A percentile compares a stretch with the other conserved stretches of the same genome.
These are phyloP conservation scores for Bruchidius siliquastri DNA, from an alignment of 2,888 invertebrate species.

Conservation along the genomic window DNA sequence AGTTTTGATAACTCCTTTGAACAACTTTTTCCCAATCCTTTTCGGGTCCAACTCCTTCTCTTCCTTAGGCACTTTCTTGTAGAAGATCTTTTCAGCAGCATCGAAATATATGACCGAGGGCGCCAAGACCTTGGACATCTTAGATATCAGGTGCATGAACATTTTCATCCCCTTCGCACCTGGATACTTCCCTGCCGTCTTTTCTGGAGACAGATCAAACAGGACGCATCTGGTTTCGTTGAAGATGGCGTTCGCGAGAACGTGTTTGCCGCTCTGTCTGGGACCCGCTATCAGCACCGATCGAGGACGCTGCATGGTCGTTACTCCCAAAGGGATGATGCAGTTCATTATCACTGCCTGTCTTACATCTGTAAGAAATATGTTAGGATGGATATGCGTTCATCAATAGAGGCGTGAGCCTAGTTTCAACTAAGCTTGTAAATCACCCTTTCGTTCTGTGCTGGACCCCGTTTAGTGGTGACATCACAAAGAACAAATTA, in stretches of 20 bases:
- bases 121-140: slow-evolving; percentile 62
- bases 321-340: slow-evolving; percentile 53
- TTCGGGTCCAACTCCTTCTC: slow-evolving; percentile 65
- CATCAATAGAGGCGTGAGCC: too few relatives aligned
- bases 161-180: slow-evolving; percentile 63
- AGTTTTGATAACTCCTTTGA: slow-evolving; percentile 64
- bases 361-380: slow-evolving; percentile 43
- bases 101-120: slow-evolving; percentile 71
- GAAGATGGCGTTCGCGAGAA: slow-evolving; percentile 69
- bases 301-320: slow-evolving; percentile 47
- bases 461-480: too few relatives aligned
- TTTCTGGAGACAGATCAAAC: slow-evolving; percentile 69
- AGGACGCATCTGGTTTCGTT: slow-evolving; percentile 70
- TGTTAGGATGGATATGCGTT: too few relatives aligned
- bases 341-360: slow-evolving; percentile 59
- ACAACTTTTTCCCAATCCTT: slow-evolving; percentile 62
- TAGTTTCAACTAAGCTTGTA: too few relatives aligned
- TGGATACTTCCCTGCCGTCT: slow-evolving; percentile 64
- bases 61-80: slow-evolving; percentile 59
- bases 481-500: too few relatives aligned
- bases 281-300: slow-evolving; percentile 70
- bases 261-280: slow-evolving; percentile 63
- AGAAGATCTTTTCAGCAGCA: slow-evolving; percentile 64
- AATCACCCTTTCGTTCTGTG: too few relatives aligned
- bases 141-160: slow-evolving; percentile 62